Conservation (phyloP, 2,888 invertebrate genomes). For the Crocallis elinguaria region DNA sequence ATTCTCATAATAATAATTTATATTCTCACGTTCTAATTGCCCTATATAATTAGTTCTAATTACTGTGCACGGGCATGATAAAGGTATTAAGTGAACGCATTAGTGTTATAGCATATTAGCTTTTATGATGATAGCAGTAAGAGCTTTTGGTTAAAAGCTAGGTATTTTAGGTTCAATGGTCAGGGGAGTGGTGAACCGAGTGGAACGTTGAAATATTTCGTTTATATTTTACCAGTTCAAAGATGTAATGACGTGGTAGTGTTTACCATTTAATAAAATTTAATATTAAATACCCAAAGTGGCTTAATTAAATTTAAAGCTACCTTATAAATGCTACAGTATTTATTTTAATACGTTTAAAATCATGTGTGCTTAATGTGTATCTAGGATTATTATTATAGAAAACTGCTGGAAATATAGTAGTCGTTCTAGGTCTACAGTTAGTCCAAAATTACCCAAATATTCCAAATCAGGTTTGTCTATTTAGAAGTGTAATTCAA, state of each 20-base stretch:
- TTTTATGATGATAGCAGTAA: constrained; percentile 36
- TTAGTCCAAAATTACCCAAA: too few relatives aligned
- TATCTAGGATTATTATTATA: too few relatives aligned
- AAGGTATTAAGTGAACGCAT: constrained; percentile 35
- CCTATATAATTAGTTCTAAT: constrained; percentile 38
- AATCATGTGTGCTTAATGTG: too few relatives aligned
- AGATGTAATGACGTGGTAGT: background rate
- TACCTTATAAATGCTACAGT: too few relatives aligned
- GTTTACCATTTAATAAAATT: too few relatives aligned
- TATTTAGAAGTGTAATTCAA: too few relatives aligned
- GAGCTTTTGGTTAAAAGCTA: constrained; percentile 34
- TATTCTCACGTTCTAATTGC: constrained; percentile 33
- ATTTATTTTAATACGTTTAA: too few relatives aligned
- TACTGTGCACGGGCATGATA: constrained; percentile 37
- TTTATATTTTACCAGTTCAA: constrained; percentile 5
- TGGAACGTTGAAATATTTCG: constrained; percentile 11
- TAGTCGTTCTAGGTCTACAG: too few relatives aligned
- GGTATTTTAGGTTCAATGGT: constrained; percentile 27
- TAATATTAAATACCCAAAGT: too few relatives aligned
- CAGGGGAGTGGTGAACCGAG: background rate
- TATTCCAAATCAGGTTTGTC: too few relatives aligned
- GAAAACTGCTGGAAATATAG: too few relatives aligned
- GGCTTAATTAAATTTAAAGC: too few relatives aligned
- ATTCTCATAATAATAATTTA: constrained; percentile 24
- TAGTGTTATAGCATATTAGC: constrained; percentile 39